Conservation (phyloP, 2,797 vertebrate species). For the Gallirallus australis region DNA sequence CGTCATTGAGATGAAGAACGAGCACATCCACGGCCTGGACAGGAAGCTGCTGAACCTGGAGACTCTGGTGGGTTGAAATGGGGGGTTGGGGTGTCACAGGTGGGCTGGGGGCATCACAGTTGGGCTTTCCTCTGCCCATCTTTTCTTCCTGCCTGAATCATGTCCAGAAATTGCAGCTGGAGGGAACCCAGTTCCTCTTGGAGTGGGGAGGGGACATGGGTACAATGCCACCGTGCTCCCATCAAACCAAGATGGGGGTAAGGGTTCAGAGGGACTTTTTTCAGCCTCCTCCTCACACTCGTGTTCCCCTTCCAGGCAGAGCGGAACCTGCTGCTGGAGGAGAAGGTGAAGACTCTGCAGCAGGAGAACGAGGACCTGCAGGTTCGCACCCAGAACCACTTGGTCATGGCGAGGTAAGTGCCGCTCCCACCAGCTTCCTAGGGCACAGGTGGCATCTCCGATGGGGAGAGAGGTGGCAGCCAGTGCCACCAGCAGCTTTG, state of each 20-base stretch:
- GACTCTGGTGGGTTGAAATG: conserved; percentile 78
- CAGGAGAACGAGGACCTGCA: conserved; percentile 92
- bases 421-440: fast-evolving
- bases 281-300: not conserved
- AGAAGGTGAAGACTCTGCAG: conserved; percentile 83
- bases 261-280: fast-evolving
- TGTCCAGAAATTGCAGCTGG: not conserved
- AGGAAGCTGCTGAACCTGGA: conserved; percentile 88
- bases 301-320: conserved; percentile 79
- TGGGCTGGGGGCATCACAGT: no score
- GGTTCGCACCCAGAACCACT: conserved; percentile 84
- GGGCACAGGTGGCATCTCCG: not conserved
- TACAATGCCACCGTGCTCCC: not conserved
- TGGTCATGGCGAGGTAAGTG: conserved; percentile 75
- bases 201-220: fast-evolving
- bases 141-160: not conserved
- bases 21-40: conserved; percentile 85
- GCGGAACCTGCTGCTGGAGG: conserved; percentile 86
- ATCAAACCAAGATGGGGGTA: not conserved
- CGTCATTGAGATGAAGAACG: conserved; percentile 94
- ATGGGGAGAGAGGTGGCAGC: fast-evolving
- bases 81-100: not conserved
- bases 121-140: not conserved
- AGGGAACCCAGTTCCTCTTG: not conserved
- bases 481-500: not conserved